Percentiles rank a stretch among this genome's conserved stretches.
Evolutionary conservation across 2,797 vertebrate genomes (phyloP).

Genomic region (Silurus aristotelis): DNA sequence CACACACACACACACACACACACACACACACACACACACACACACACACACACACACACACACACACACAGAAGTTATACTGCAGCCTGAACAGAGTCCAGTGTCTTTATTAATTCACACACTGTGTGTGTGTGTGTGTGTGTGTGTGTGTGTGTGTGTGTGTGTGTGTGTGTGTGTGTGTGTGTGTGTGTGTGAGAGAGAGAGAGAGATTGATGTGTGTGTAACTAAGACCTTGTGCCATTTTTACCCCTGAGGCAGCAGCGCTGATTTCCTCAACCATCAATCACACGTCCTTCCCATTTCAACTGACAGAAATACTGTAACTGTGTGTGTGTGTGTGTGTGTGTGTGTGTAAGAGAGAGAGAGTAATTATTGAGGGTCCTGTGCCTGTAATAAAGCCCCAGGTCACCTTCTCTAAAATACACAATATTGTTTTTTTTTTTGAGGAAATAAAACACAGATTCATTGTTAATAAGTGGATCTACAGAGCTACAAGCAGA

Average conservation of each 20-base stretch:
- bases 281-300: conserved; percentile 81
- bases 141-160: conserved; percentile 35
- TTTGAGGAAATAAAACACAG: background rate
- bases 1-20: background rate
- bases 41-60: background rate
- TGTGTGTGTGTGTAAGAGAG: conserved; percentile 45
- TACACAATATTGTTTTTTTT: background rate
- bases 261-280: conserved; percentile 74
- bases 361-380: conserved; percentile 80
- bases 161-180: conserved; percentile 39
- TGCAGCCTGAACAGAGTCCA: background rate
- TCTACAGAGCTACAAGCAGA: background rate
- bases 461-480: background rate
- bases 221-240: conserved; percentile 80
- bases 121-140: conserved; percentile 10
- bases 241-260: conserved; percentile 61
- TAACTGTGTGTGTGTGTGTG: conserved; percentile 71
- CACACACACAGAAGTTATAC: background rate
- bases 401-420: conserved; percentile 29
- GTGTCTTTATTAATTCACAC: background rate
- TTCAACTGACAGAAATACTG: conserved; percentile 80
- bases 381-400: conserved; percentile 72
- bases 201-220: conserved; percentile 78
- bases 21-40: background rate
- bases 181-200: conserved; percentile 48